Conservation (phyloP, 1,140 invertebrate genomes). For the Dreissena polymorpha region DNA sequence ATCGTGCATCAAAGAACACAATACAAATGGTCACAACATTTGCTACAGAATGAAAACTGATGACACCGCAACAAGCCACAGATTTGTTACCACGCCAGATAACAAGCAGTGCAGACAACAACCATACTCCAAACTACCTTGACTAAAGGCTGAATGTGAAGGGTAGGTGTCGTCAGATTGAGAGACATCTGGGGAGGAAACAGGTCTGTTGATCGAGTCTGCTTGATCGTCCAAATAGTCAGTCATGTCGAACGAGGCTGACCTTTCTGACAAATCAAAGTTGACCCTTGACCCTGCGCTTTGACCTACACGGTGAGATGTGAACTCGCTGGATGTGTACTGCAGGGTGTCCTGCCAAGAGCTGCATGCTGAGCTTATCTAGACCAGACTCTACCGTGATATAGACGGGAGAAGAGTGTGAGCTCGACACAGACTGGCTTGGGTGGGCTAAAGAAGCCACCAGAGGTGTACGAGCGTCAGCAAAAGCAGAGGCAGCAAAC, state of each 20-base stretch:
- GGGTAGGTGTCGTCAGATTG: too few species aligned
- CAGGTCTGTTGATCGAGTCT: slow-evolving; percentile 20
- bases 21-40: too few species aligned
- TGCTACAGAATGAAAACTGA: too few species aligned
- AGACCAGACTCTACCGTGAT: slow-evolving; percentile 67
- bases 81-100: too few species aligned
- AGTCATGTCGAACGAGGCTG: slow-evolving; percentile 57
- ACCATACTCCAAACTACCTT: too few species aligned
- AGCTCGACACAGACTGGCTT: slow-evolving; percentile 26
- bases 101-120: too few species aligned
- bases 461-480: slow-evolving; percentile 22
- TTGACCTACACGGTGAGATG: slow-evolving; percentile 7
- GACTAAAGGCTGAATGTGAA: too few species aligned
- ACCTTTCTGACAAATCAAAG: slow-evolving; percentile 52
- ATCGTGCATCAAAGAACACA: too few species aligned
- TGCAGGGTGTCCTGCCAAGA: neutral
- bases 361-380: slow-evolving; percentile 60
- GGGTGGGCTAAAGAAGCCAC: slow-evolving; percentile 21
- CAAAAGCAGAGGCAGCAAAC: slow-evolving; percentile 34
- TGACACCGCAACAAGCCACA: too few species aligned
- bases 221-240: slow-evolving; percentile 26
- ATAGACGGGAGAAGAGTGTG: slow-evolving; percentile 63
- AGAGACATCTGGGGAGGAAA: slow-evolving; percentile 58
- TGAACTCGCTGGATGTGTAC: neutral
- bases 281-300: slow-evolving; percentile 6